Evolutionary conservation across 2,888 invertebrate genomes (phyloP), one percentile per base, ranked within the genome.

Genomic region (Bellardia pandia): DNA sequence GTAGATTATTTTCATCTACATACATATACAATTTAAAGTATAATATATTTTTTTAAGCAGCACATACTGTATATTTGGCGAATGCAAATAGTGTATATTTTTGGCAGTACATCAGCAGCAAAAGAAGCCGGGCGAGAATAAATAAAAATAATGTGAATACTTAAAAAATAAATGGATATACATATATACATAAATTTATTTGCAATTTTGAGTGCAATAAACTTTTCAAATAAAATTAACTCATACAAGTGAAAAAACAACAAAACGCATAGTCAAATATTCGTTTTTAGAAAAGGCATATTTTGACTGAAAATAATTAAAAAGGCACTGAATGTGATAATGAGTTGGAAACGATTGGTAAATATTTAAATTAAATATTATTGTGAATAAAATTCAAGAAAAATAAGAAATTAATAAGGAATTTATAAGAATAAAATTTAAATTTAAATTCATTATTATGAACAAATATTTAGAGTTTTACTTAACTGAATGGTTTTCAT

Each of bases 71-170:
- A 23, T 23, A 23, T 23, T 82, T 68, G 82, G 68, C 69, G 62
- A 82, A 76, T 30, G 33, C 66, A 76, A 76, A 82, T 56, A 83
- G 0, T 23, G 1, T 45, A 45, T 66, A 84, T 84, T 85, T 79
- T 74, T 85, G 84, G 84, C 79, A 85, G 78, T 85, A 85, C 71
- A 85, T 78, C 79, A 68, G 74, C 84, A 45, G 51, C 53, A 7
- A 45, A 51, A 48, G 2, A 9, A 60, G 30, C 33, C 48, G 11
- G 6, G 66, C 33, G 37, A 64, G 23, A 23, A 1, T 1, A 23
- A 23, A 23, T 23, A 23, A 23, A 23, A 23, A 23, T 23, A 23
- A 23, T 23, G 23, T 23, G 1, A 23, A 23, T 23, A 64, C 72
- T 66, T 75, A 68, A 81, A 11, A 23, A 23, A 23, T 23, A 23